A percentile compares a stretch with the other conserved stretches of the same genome.
Evolutionary conservation across 2,113 vertebrate genomes (phyloP).

Genomic region (Planiliza haematocheilus): DNA sequence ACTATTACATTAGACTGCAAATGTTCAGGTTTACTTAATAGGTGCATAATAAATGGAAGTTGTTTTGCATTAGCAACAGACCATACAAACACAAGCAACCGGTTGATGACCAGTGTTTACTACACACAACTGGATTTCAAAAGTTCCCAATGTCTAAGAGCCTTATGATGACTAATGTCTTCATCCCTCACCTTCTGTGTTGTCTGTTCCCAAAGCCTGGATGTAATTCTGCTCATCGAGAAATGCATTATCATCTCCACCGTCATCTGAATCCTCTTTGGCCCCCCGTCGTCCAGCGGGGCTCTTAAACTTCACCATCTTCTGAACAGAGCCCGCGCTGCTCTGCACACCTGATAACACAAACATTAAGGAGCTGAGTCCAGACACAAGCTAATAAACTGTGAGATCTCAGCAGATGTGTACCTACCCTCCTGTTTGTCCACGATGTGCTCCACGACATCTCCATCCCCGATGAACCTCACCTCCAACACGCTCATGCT

Average conservation of each 20-base stretch:
- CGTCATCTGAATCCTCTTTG: conserved; percentile 55
- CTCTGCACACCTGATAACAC: conserved; percentile 77
- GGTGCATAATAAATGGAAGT: too few relatives aligned
- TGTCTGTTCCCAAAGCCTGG: conserved; percentile 83
- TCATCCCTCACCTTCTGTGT: conserved; percentile 82
- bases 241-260: conserved; percentile 78
- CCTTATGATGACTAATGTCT: not conserved
- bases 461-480: conserved; percentile 90
- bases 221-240: conserved; percentile 88
- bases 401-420: not conserved
- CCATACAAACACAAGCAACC: too few relatives aligned
- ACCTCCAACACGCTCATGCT: conserved; percentile 86
- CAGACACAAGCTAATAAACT: not conserved
- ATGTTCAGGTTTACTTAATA: too few relatives aligned
- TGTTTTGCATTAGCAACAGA: not conserved
- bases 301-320: conserved; percentile 81
- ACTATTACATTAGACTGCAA: not conserved
- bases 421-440: conserved; percentile 89
- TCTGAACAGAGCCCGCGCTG: conserved; percentile 76
- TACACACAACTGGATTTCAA: too few relatives aligned
- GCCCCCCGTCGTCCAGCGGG: conserved; percentile 69
- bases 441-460: conserved; percentile 92
- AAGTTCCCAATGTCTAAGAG: too few relatives aligned
- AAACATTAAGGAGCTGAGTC: not conserved
- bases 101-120: not conserved